A percentile compares a stretch with the other conserved stretches of the same genome.
phyloP scores from a whole-genome alignment of 2,888 invertebrate genomes.

The Boloria selene region DNA sequence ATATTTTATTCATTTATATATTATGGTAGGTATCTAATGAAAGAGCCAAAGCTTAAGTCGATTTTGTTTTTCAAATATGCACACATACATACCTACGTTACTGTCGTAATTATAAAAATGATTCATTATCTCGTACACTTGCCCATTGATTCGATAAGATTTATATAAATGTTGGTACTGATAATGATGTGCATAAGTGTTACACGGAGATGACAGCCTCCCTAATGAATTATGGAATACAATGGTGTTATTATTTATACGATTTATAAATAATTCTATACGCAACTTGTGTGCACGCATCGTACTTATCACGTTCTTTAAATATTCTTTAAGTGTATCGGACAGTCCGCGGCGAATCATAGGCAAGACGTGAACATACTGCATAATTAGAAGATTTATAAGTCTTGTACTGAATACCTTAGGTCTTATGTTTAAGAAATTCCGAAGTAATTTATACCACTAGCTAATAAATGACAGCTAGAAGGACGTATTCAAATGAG shows the following conservation, averaged over 20 bases:
- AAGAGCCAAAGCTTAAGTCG: too few relatives aligned
- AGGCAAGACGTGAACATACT: constrained; percentile 55
- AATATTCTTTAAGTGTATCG: constrained; percentile 60
- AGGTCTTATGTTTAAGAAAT: constrained; percentile 32
- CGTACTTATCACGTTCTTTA: constrained; percentile 47
- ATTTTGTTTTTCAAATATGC: too few relatives aligned
- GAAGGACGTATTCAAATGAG: constrained; percentile 1
- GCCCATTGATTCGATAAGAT: not conserved
- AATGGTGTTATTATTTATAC: constrained; percentile 38
- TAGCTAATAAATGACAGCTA: constrained; percentile 7
- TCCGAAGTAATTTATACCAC: constrained; percentile 10
- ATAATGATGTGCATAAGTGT: constrained; percentile 17
- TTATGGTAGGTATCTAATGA: too few relatives aligned
- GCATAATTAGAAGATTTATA: constrained; percentile 51
- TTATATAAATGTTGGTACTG: not conserved
- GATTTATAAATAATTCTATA: constrained; percentile 49
- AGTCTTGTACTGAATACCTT: constrained; percentile 58
- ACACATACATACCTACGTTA: too few relatives aligned
- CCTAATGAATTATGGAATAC: constrained; percentile 42
- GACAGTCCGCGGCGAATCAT: constrained; percentile 53
- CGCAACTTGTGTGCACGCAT: constrained; percentile 43
- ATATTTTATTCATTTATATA: too few relatives aligned
- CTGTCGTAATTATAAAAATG: too few relatives aligned
- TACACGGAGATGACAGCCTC: constrained; percentile 37
- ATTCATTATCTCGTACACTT: not conserved